Conservation (phyloP, 2,797 vertebrate species). For the Pseudochromis fuscus region DNA sequence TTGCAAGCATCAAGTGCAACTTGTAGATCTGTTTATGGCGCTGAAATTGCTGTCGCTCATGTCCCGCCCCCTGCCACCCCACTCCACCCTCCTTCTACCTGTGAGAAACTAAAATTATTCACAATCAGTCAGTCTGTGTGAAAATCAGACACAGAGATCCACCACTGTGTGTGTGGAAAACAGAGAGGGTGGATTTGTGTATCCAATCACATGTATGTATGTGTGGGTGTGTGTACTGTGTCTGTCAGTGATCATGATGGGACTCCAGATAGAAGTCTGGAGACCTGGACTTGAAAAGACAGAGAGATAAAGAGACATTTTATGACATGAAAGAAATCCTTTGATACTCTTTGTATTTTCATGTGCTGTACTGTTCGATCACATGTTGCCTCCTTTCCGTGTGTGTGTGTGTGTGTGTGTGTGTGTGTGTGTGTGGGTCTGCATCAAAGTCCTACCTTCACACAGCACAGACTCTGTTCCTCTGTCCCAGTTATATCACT, state of each 20-base stretch:
- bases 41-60: slow-evolving; percentile 24
- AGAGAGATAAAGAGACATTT: slow-evolving; percentile 18
- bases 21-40: not conserved
- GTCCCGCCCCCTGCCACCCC: not conserved
- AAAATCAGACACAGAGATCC: slow-evolving; percentile 6
- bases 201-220: not conserved
- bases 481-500: slow-evolving; percentile 76
- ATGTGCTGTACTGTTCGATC: slow-evolving; percentile 43
- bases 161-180: not conserved
- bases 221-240: not conserved
- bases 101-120: slow-evolving; percentile 1
- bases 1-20: not conserved
- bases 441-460: slow-evolving; percentile 55
- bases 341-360: slow-evolving; percentile 53
- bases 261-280: slow-evolving; percentile 33
- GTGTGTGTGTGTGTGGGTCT: slow-evolving; percentile 8
- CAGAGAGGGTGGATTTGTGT: not conserved
- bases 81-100: not conserved
- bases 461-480: slow-evolving; percentile 46
- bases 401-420: not conserved
- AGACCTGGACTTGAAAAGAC: slow-evolving; percentile 48
- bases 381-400: slow-evolving; percentile 18
- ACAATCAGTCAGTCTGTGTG: slow-evolving; percentile 12
- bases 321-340: slow-evolving; percentile 37
- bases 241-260: slow-evolving; percentile 29